Evolutionary conservation across 2,888 invertebrate genomes (phyloP), one percentile per base, ranked within the genome.

Genomic region (Creontiades dilutus): DNA sequence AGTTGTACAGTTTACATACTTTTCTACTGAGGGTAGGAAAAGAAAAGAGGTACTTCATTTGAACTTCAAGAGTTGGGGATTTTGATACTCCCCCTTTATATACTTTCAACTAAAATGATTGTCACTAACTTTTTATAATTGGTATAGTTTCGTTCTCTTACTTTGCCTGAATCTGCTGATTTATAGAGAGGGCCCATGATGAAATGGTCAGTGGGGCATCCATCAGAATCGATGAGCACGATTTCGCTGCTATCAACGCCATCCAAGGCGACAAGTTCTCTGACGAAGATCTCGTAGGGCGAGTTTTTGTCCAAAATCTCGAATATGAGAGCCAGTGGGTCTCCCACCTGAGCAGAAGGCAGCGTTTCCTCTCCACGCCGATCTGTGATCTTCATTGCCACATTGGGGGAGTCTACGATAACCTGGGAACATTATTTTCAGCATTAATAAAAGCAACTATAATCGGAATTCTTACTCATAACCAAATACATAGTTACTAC

Each of bases 261-360:
- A 93, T 98, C 98, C 97, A 98, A 96, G 89, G 98, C 98, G 90
- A 98, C 97, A 93, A 98, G 94, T 94, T 98, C 98, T 91, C 98
- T 96, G 52, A 98, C 98, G 93, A 98, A 98, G 93, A 98, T 98
- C 94, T 98, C 98, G 94, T 97, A 98, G 48, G 98, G 98, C 92
- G 97, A 98, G 94, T 97, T 97, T 93, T 96, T 96, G 93, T 98
- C 98, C 93, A 98, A 95, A 92, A 98, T 98, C 94, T 98, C 98
- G 94, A 98, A 98, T 93, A 97, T 96, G 89, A 98, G 95, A 55
- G 97, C 97, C 94, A 98, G 94, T 46, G 98, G 97, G 94, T 98
- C 98, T 92, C 98, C 98, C 91, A 98, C 98, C 94, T 98, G 97
- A 91, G 98, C 98, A 0, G 97, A 96, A 52, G 96, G 96, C 94